Evolutionary conservation across 1,140 invertebrate genomes (phyloP).

Genomic region (Drosophila takahashii): DNA sequence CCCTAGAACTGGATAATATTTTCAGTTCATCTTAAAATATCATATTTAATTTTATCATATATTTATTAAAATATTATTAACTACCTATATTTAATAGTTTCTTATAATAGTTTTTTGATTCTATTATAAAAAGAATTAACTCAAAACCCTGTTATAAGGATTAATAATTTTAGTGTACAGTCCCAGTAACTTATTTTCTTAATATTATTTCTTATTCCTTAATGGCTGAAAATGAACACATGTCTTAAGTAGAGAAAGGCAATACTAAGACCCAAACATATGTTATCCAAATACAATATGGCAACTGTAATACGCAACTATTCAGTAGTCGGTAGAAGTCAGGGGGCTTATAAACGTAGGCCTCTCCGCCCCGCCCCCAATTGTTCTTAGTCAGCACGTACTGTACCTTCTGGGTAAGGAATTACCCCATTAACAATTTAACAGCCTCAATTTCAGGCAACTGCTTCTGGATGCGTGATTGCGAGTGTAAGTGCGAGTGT

Average conservation of each 20-base stretch:
- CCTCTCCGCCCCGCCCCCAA: background rate
- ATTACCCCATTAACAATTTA: constrained; percentile 80
- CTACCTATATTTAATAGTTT: no score
- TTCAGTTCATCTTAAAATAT: no score
- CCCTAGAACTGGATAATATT: background rate
- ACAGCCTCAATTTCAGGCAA: constrained; percentile 66
- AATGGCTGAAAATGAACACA: background rate
- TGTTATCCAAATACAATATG: constrained; percentile 15
- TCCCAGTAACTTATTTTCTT: no score
- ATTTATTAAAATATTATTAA: background rate
- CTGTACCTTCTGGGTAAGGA: constrained; percentile 59
- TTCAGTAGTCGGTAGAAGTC: constrained; percentile 2
- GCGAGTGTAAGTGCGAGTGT: constrained; percentile 23
- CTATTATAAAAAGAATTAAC: no score
- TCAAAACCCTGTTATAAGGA: no score
- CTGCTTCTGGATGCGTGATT: constrained; percentile 36
- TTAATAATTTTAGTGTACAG: no score
- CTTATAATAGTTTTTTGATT: no score
- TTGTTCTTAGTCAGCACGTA: constrained; percentile 27
- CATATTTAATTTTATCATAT: background rate
- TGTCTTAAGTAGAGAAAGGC: background rate
- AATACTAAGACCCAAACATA: background rate
- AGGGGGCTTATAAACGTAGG: background rate
- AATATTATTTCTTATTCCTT: background rate
- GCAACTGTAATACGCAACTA: constrained; percentile 14